Evolutionary conservation across 2,113 vertebrate species (phyloP).

Genomic region (Blennius ocellaris): DNA sequence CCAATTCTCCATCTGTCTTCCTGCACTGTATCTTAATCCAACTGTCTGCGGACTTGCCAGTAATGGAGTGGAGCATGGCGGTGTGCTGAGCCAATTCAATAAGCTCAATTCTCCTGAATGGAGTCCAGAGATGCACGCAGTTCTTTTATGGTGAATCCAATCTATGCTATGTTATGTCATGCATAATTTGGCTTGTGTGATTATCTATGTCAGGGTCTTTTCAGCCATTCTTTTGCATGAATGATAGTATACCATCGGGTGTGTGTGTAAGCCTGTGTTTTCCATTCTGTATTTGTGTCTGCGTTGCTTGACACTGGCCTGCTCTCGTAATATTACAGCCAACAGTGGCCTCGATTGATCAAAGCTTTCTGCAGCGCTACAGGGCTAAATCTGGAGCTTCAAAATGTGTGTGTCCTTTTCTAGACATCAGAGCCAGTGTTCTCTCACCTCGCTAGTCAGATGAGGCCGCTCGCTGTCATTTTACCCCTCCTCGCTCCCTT

Average conservation of each 20-base stretch:
- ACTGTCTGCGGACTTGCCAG: constrained; percentile 39
- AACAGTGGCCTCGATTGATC: constrained; percentile 42
- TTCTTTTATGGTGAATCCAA: background rate
- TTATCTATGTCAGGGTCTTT: background rate
- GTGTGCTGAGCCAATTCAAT: constrained; percentile 12
- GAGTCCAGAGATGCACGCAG: background rate
- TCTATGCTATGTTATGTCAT: background rate
- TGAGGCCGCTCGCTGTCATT: constrained; percentile 20
- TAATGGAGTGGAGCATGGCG: constrained; percentile 30
- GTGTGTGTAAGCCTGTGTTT: background rate
- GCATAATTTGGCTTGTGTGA: background rate
- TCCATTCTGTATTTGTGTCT: background rate
- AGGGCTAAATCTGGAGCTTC: constrained; percentile 33
- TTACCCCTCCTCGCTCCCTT: constrained; percentile 16
- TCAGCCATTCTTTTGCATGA: no score
- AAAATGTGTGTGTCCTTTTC: background rate
- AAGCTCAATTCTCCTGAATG: constrained; percentile 33
- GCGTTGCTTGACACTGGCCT: constrained; percentile 6
- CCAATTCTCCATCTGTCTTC: constrained; percentile 34
- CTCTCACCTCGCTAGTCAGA: constrained; percentile 37
- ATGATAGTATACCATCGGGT: background rate
- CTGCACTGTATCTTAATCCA: constrained; percentile 54
- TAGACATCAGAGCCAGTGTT: constrained; percentile 30
- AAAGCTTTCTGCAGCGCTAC: constrained; percentile 29
- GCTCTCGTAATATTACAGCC: constrained; percentile 1